Conservation (phyloP, 1,140 invertebrate genomes). For the Pararge aegeria region DNA sequence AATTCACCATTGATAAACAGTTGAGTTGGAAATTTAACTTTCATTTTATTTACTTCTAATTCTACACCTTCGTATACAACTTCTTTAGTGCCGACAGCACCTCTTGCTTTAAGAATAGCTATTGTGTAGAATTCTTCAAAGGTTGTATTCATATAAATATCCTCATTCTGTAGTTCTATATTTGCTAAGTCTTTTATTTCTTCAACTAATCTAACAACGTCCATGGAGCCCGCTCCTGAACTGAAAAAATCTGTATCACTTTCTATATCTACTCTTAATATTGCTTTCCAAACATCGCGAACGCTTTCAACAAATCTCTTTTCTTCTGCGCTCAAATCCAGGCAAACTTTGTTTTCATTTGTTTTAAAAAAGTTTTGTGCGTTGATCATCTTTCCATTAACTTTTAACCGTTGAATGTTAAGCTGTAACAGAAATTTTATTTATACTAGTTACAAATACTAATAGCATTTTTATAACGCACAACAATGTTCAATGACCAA, state of each 20-base stretch:
- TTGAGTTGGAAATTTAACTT: constrained; percentile 92
- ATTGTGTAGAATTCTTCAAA: constrained; percentile 90
- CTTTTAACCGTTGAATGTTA: constrained; percentile 86
- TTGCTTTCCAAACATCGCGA: constrained; percentile 90
- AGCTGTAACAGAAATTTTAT: constrained; percentile 57
- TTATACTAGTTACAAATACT: not conserved
- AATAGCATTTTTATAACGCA: no score
- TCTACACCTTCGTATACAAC: constrained; percentile 87
- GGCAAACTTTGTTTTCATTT: constrained; percentile 75
- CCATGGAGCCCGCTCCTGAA: constrained; percentile 96
- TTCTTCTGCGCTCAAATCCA: constrained; percentile 91
- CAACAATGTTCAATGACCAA: no score
- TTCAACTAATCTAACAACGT: constrained; percentile 95
- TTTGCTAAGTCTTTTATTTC: constrained; percentile 92
- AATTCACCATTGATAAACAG: constrained; percentile 96
- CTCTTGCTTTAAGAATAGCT: constrained; percentile 85
- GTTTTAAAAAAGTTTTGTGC: constrained; percentile 90
- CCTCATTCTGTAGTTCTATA: constrained; percentile 91
- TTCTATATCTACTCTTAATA: constrained; percentile 89
- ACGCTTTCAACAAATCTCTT: constrained; percentile 82
- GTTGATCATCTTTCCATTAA: constrained; percentile 90
- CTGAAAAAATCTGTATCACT: constrained; percentile 95
- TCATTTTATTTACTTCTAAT: constrained; percentile 90
- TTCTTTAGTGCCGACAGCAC: constrained; percentile 74
- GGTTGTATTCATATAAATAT: constrained; percentile 95